A percentile compares a stretch with the other conserved stretches of the same genome.
These are phyloP conservation scores for Chlorospingus flavigularis DNA, from an alignment of 2,797 vertebrate genomes.

Conservation along the genomic window DNA sequence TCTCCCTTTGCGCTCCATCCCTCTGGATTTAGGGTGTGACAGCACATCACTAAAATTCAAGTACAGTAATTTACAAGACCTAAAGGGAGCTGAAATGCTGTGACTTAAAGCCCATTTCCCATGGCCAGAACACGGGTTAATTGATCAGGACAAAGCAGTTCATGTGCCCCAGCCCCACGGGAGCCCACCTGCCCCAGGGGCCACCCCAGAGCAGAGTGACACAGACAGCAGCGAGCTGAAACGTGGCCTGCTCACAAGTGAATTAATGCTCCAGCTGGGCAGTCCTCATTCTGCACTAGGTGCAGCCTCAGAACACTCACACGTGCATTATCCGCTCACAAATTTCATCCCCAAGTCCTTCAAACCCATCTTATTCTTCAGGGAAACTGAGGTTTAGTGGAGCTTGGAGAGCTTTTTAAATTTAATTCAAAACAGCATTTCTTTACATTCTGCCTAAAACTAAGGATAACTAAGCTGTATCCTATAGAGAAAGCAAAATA, in stretches of 20 bases:
- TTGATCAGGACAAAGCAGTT: not conserved
- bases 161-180: fast-evolving
- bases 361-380: not conserved
- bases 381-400: not conserved
- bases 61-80: not conserved
- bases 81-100: not conserved
- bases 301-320: not conserved
- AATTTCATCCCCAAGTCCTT: not conserved
- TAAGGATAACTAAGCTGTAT: fast-evolving
- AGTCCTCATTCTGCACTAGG: not conserved
- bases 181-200: not conserved
- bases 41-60: not conserved
- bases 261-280: fast-evolving
- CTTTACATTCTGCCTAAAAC: not conserved
- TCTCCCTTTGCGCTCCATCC: not conserved
- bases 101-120: not conserved
- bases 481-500: not conserved
- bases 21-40: not conserved
- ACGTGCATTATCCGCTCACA: not conserved
- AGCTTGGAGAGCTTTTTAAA: not conserved
- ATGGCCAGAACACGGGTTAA: not conserved
- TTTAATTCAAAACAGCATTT: not conserved
- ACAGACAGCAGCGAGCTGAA: fast-evolving
- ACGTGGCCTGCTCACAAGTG: fast-evolving
- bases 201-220: not conserved